Evolutionary conservation across 2,113 vertebrate genomes (phyloP), one percentile per base, ranked within the genome.

Genomic region (Toxostoma redivivum): DNA sequence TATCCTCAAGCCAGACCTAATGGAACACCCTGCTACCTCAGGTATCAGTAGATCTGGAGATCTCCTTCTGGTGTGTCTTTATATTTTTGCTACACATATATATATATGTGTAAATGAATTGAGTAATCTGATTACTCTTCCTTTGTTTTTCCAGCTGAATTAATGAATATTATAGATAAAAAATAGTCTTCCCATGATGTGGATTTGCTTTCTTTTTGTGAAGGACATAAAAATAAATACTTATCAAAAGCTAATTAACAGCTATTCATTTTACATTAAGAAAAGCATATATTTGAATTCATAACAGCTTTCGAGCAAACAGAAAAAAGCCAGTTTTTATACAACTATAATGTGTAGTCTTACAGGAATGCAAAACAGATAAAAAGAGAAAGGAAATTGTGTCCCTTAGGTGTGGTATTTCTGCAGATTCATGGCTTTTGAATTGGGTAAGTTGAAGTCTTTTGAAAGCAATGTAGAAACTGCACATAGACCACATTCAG

Each of bases 1-100:
- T 91, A 96, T 97, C 85, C 91, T 81, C 62, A 86, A 95, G 53
- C 35, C 81, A 96, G 91, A 84, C 40, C 88, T 80, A 82, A 93
- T 92, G 90, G 77, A 89, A 94, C 23, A 96, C 61, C 3, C 17
- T 61, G 74, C 58, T 91, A n/a, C 40, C 77, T n/a, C n/a, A 62
- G 79, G 85, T 40, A 88, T 31, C 6, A 96, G 94, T 95, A 90
- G 51, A 14, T 37, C 24, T 57, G 42, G 20, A 60, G 50, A 33
- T 17, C 44, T 90, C 47, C 40, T 85, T 78, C 73, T 58, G 40
- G 14, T 65, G 30, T 37, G 25, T 64, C n/a, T 82, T 48, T 7
- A 40, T 50, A 56, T 60, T 62, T 44, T 81, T 30, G 5, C 2
- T 44, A 65, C 15, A 64, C 33, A 33, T 28, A 4, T 61, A 9